These are phyloP conservation scores for Norana najaformis DNA, from an alignment of 2,888 invertebrate genomes.

Conservation along the genomic window DNA sequence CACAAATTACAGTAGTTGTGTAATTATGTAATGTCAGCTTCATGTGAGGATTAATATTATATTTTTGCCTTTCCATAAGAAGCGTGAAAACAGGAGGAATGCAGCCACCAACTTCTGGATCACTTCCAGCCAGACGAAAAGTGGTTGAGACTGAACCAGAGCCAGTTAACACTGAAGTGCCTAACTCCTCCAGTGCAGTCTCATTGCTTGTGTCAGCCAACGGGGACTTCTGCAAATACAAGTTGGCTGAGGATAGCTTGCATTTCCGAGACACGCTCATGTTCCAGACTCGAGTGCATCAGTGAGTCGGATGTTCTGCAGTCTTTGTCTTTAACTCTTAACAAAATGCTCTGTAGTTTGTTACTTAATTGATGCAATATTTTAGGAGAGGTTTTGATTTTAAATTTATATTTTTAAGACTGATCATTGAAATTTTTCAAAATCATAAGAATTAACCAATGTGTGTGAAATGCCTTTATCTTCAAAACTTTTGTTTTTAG, in stretches of 20 bases:
- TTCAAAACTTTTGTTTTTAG: neutral
- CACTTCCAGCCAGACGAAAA: constrained; percentile 53
- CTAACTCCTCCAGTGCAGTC: constrained; percentile 53
- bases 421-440: neutral
- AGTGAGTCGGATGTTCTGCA: constrained; percentile 52
- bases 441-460: neutral
- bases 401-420: neutral
- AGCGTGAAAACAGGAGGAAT: neutral
- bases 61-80: neutral
- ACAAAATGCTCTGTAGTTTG: neutral
- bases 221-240: constrained; percentile 58
- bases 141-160: constrained; percentile 61
- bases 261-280: constrained; percentile 61
- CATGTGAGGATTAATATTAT: neutral
- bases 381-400: neutral
- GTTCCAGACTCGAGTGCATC: constrained; percentile 61
- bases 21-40: neutral
- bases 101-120: neutral
- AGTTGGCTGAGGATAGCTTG: constrained; percentile 55
- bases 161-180: constrained; percentile 55
- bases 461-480: neutral
- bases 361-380: neutral
- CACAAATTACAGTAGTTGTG: neutral
- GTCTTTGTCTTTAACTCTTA: neutral
- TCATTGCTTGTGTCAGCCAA: constrained; percentile 58